phyloP scores from a whole-genome alignment of 2,888 invertebrate species.

The Acheta domesticus region DNA sequence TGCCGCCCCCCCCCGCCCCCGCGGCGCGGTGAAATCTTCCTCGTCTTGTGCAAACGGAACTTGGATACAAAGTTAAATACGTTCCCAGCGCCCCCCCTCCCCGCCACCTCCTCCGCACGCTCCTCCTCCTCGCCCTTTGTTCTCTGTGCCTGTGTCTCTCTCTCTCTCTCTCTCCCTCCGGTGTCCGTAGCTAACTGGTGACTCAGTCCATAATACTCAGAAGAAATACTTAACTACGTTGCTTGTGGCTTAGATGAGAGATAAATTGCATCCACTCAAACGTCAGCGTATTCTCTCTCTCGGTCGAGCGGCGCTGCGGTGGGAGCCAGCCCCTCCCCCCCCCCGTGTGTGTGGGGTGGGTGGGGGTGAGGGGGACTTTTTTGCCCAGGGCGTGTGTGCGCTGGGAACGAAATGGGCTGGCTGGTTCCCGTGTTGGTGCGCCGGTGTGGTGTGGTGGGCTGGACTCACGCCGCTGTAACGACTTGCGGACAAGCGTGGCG shows the following conservation, averaged over 20 bases:
- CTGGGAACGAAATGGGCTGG: not conserved
- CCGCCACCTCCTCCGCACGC: not conserved
- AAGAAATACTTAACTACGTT: conserved; percentile 18
- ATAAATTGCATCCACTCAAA: conserved; percentile 18
- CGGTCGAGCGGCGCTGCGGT: not conserved
- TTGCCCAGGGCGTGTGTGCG: not conserved
- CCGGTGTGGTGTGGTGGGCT: no score
- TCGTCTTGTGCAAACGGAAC: not conserved
- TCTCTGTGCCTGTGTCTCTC: not conserved
- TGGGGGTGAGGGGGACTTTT: not conserved
- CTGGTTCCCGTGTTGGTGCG: no score
- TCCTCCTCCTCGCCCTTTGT: not conserved
- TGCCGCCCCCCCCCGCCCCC: not conserved
- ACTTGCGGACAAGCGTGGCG: no score
- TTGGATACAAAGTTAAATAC: conserved; percentile 18
- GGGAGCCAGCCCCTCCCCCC: not conserved
- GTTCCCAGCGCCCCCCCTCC: not conserved
- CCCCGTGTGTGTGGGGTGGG: no score
- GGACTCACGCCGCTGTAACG: no score
- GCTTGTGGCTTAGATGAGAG: conserved; percentile 18
- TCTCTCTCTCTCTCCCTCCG: not conserved
- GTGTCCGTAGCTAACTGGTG: conserved; percentile 18
- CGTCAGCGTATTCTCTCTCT: not conserved
- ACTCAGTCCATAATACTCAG: conserved; percentile 11
- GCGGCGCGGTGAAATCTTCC: not conserved